Evolutionary conservation across 2,888 invertebrate species (phyloP), one percentile per base, ranked within the genome.

Genomic region (Octodonta nipae): DNA sequence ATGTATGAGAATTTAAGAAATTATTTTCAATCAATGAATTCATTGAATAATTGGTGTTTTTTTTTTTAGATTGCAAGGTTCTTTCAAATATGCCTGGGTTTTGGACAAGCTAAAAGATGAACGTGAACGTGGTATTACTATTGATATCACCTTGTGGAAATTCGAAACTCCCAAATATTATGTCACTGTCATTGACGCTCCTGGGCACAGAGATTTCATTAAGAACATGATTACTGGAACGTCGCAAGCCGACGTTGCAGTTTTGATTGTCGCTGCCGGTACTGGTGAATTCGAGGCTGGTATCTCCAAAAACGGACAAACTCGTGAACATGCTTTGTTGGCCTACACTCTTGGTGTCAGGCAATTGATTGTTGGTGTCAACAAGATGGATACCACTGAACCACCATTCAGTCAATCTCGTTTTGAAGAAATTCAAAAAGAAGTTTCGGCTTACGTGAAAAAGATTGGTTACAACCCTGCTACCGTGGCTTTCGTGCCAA

Each of bases 161-260:
- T 96, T 96, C 65, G 93, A 95, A 66, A 95, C 95, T 7, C 64
- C 76, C 38, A 93, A 77, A 64, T 96, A 86, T 76, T 92, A 91
- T 60, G 88, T 96, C 46, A 96, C 95, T 64, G 95, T 98, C 70
- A 98, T 98, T 64, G 98, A 98, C 66, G 98, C 98, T 47, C 98
- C 98, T 45, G 98, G 98, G 58, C 98, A 98, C 77, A 85, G 98
- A 75, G 96, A 98, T 89, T 98, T 98, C 81, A 98, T 98, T 74
- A 98, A 98, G 74, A 98, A 98, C 92, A 98, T 98, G 98, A 98
- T 98, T 67, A 98, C 96, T 51, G 98, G 96, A 65, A 85, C 85
- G 32, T 82, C 81, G 15, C 73, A 86, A 68, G 96, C 96, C 54
- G 96, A 98, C 70, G 95, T 95, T 66, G 98, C 96, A 50, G 93